A percentile compares a stretch with the other conserved stretches of the same genome.
phyloP scores from a whole-genome alignment of 2,888 invertebrate species.

The Antheraea yamamai region DNA sequence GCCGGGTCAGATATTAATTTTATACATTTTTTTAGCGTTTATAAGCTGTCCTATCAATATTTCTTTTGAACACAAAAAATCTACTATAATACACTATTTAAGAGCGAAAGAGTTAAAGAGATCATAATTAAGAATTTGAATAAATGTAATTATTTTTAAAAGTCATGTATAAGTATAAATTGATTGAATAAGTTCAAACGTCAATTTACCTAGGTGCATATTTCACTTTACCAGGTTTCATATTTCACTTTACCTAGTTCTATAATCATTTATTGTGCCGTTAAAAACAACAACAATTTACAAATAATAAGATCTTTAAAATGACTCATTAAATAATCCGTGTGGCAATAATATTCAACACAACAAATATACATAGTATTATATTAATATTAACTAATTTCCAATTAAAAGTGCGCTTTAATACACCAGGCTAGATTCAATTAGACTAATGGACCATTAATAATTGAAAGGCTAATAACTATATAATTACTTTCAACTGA shows the following conservation, averaged over 20 bases:
- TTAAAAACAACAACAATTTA: not conserved
- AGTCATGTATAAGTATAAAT: too few species aligned
- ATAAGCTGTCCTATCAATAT: too few species aligned
- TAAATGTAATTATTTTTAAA: too few species aligned
- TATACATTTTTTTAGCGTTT: too few species aligned
- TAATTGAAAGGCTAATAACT: conserved; percentile 7
- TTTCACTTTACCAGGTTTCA: not conserved
- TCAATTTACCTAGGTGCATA: not conserved
- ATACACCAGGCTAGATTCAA: conserved; percentile 5
- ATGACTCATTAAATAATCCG: not conserved
- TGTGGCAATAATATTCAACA: not conserved
- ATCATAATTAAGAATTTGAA: too few species aligned
- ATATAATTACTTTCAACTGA: conserved; percentile 3
- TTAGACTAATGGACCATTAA: conserved; percentile 2
- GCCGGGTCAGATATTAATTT: too few species aligned
- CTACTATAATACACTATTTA: too few species aligned
- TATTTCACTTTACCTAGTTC: not conserved
- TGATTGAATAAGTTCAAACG: not conserved
- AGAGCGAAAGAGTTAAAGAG: too few species aligned
- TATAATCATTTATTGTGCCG: not conserved
- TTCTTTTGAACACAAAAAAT: too few species aligned
- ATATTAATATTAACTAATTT: not conserved
- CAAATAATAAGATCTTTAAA: not conserved
- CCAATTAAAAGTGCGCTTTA: not conserved
- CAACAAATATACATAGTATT: not conserved